phyloP scores from a whole-genome alignment of 2,113 vertebrate genomes.

The Oncorhynchus keta region DNA sequence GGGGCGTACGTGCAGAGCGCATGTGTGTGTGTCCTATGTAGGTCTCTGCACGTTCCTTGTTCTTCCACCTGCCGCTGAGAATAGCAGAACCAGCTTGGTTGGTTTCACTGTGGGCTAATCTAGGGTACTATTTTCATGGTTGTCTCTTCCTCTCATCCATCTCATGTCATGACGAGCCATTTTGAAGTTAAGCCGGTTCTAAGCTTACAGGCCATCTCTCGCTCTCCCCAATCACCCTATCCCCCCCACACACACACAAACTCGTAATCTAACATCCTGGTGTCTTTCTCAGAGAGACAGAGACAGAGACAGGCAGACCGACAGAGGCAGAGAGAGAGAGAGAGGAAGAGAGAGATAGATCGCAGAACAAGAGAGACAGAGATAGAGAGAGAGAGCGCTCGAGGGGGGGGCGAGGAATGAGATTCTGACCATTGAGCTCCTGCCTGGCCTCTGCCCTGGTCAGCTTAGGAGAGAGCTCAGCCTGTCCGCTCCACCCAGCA shows the following conservation, averaged over 20 bases:
- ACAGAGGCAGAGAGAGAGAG: background rate
- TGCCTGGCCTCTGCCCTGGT: conserved; percentile 44
- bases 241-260: conserved; percentile 26
- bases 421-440: conserved; percentile 63
- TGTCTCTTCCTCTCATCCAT: conserved; percentile 69
- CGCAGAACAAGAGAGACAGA: background rate
- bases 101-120: conserved; percentile 56
- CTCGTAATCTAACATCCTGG: conserved; percentile 63
- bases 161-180: conserved; percentile 70
- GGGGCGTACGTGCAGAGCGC: conserved; percentile 1
- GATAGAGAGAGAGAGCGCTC: background rate
- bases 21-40: background rate
- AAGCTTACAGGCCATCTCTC: conserved; percentile 63
- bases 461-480: conserved; percentile 50
- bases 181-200: conserved; percentile 71
- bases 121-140: conserved; percentile 71
- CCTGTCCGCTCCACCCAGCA: conserved; percentile 50
- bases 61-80: background rate
- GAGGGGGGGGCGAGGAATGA: background rate
- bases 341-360: background rate
- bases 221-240: conserved; percentile 42
- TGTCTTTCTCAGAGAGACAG: conserved; percentile 5
- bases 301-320: background rate
- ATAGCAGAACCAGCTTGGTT: background rate
- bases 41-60: background rate